phyloP scores from a whole-genome alignment of 2,797 vertebrate genomes.

The Ciconia nigra region DNA sequence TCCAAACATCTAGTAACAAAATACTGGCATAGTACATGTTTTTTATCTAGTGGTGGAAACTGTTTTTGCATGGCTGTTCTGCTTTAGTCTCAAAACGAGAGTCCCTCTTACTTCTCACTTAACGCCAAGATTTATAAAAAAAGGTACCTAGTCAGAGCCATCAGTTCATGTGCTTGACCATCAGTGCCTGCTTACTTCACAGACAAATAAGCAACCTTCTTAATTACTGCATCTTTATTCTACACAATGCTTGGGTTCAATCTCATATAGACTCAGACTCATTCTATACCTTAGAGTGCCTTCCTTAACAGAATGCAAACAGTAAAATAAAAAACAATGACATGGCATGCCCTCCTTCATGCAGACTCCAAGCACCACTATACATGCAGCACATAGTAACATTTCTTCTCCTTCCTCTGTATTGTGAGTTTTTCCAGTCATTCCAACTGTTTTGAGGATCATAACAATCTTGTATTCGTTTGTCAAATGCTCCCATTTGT shows the following conservation, averaged over 20 bases:
- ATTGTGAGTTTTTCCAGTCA: neutral
- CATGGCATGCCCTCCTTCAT: neutral
- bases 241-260: neutral
- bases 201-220: neutral
- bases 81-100: neutral
- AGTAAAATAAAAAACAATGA: neutral
- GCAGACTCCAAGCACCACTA: neutral
- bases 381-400: neutral
- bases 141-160: neutral
- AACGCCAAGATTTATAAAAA: neutral
- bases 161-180: neutral
- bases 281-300: neutral
- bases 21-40: fast-evolving
- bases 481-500: neutral
- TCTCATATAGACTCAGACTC: neutral
- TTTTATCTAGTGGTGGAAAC: neutral
- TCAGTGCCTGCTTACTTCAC: neutral
- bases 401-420: neutral
- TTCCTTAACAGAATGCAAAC: neutral
- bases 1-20: neutral
- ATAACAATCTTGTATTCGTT: neutral
- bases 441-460: neutral
- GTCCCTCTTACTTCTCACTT: neutral
- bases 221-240: neutral
- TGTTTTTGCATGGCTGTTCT: neutral